Percentiles rank a stretch among this genome's conserved stretches.
Evolutionary conservation across 2,113 vertebrate genomes (phyloP).

Genomic region (Pseudorhombus dupliciocellatus): DNA sequence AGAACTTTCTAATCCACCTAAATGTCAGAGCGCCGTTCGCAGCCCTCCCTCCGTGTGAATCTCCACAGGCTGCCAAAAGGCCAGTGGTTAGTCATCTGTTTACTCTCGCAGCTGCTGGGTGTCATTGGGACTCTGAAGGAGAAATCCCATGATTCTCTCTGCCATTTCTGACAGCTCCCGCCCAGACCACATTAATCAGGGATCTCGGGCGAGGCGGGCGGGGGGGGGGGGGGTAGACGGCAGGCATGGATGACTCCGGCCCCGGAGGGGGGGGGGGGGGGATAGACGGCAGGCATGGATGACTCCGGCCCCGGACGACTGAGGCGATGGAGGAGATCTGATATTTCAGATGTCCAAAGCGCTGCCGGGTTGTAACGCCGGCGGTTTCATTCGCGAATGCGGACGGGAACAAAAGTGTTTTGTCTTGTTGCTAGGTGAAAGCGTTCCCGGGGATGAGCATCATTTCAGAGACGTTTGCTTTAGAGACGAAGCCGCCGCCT

Average conservation of each 20-base stretch:
- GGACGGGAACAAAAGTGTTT: neutral
- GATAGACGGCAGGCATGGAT: slow-evolving; percentile 55
- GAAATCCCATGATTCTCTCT: slow-evolving; percentile 79
- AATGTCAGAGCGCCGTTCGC: slow-evolving; percentile 73
- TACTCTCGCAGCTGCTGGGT: slow-evolving; percentile 78
- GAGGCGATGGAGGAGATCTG: slow-evolving; percentile 65
- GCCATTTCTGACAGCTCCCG: slow-evolving; percentile 78
- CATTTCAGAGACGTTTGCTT: slow-evolving; percentile 4
- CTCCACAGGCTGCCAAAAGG: slow-evolving; percentile 78
- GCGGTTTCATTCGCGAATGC: slow-evolving; percentile 37
- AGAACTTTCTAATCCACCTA: slow-evolving; percentile 78
- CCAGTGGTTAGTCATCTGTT: slow-evolving; percentile 81
- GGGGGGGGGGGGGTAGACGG: slow-evolving; percentile 40
- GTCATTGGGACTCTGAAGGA: slow-evolving; percentile 76
- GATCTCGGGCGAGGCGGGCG: slow-evolving; percentile 59
- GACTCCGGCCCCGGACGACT: slow-evolving; percentile 61
- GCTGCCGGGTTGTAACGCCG: slow-evolving; percentile 5
- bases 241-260: slow-evolving; percentile 56
- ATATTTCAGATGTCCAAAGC: slow-evolving; percentile 49
- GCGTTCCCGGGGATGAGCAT: neutral
- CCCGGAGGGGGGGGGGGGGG: slow-evolving; percentile 47
- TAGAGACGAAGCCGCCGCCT: slow-evolving; percentile 15
- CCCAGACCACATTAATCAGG: slow-evolving; percentile 77
- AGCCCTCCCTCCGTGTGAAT: slow-evolving; percentile 62
- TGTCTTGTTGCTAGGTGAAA: slow-evolving; percentile 18